Evolutionary conservation across 2,888 invertebrate species (phyloP).

Genomic region (Macrostomum cliftonense): DNA sequence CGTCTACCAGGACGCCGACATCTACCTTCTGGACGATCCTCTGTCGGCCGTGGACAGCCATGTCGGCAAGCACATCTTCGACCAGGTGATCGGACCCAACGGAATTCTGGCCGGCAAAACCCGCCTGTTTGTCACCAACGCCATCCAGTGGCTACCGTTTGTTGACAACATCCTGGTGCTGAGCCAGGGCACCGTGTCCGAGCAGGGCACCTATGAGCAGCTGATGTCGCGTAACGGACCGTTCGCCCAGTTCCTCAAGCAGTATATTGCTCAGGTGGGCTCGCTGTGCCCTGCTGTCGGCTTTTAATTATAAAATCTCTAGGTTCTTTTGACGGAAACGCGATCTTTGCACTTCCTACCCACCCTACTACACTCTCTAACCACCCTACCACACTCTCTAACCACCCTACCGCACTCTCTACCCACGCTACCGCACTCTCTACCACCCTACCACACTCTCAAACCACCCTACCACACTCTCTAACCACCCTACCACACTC

Average conservation of each 20-base stretch:
- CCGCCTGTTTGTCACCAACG: constrained; percentile 8
- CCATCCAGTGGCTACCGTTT: not conserved
- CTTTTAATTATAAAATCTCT: no score
- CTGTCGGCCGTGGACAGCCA: constrained; percentile 83
- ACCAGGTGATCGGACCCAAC: constrained; percentile 37
- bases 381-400: no score
- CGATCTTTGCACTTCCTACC: no score
- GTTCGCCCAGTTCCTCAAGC: constrained; percentile 8
- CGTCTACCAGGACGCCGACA: constrained; percentile 32
- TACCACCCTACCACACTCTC: no score
- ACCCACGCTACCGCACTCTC: no score
- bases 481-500: no score
- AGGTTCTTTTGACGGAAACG: no score
- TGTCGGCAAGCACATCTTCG: constrained; percentile 90
- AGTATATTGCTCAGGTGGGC: not conserved
- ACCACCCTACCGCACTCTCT: no score
- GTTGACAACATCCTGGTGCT: constrained; percentile 7
- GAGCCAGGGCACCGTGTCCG: constrained; percentile 7
- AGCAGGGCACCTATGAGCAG: constrained; percentile 8
- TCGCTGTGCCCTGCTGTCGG: no score
- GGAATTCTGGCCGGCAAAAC: constrained; percentile 5
- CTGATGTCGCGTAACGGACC: constrained; percentile 8
- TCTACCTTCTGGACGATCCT: constrained; percentile 86
- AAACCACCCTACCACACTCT: no score
- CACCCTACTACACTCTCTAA: no score